Evolutionary conservation across 2,113 vertebrate genomes (phyloP).

Genomic region (Fregetta grallaria): DNA sequence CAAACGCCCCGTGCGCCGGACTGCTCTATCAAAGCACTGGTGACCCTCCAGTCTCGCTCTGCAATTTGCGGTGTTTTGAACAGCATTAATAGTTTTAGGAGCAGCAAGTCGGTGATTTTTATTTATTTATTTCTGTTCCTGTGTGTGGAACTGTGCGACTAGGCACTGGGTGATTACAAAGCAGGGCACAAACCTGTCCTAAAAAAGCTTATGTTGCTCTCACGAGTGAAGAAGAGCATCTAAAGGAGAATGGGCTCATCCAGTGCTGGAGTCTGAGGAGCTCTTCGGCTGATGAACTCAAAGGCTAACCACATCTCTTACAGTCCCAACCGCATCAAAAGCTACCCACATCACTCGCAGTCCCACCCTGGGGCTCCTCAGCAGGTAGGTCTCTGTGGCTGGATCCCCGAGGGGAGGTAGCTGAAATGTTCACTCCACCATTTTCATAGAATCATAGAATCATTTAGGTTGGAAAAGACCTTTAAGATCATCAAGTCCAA

Average conservation of each 20-base stretch:
- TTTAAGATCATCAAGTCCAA: no score
- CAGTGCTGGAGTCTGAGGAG: neutral
- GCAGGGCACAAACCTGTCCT: no score
- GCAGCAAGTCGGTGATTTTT: fast-evolving
- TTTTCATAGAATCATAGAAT: no score
- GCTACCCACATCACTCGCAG: no score
- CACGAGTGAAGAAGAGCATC: fast-evolving
- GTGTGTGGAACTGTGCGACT: no score
- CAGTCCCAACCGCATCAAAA: neutral
- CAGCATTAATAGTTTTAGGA: neutral
- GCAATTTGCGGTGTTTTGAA: neutral
- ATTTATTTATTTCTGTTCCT: neutral
- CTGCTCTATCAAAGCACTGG: neutral
- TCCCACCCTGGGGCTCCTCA: neutral
- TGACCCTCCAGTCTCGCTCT: neutral
- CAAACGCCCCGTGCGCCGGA: fast-evolving
- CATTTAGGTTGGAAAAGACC: no score
- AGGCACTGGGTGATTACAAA: no score
- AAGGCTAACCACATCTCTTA: neutral
- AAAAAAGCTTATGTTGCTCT: neutral
- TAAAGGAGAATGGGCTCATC: neutral
- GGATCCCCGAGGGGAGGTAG: neutral
- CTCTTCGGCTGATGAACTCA: neutral
- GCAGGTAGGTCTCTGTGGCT: fast-evolving
- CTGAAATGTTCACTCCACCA: fast-evolving